Base-by-base conservation (phyloP, 1,140 invertebrate species). In the Panagrolaimus sp. region DNA sequence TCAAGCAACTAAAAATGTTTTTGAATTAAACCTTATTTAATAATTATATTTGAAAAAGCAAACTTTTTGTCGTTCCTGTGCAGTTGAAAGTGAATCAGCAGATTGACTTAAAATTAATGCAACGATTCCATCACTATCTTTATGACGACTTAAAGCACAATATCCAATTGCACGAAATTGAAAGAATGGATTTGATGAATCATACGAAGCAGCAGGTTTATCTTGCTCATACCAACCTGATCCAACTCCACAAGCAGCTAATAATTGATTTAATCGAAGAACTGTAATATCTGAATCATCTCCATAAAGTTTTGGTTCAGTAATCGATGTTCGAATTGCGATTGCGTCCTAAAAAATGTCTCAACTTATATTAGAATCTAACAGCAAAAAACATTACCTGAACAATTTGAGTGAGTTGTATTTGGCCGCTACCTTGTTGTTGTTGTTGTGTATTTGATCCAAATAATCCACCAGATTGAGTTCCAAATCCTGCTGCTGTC, bases 121-220 rank as follows among this genome's bases (percentile, higher is more conserved):
- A 47, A 73, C 67, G 12, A 76, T 10, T 7, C 73, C 73, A 46
- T 76, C 74, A 21, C 65, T 38, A 65, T 76, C 67, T 70, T 74
- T 74, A 46, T 74, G 46, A 52, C 66, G 65, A 62, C 67, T 75
- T 28, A 74, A 38, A 12, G 68, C 55, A 70, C 75, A 76, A 43
- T 74, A 74, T 4, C 73, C 73, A 26, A 74, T 58, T 7, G 43
- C 71, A 43, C 75, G 76, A 24, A 74, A 62, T 14, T 73, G 73
- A 45, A 76, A 68, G 28, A 74, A 74, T 5, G 64, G 38, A 63
- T 74, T 74, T 21, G 76, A 46, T 28, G 28, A n/a, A n/a, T 45
- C 55, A 44, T 68, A 74, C 21, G 24, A 24, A 43, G 48, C 17
- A 43, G 73, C 67, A 6, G 62, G 12, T 26, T 58, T 43, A 32